These are phyloP conservation scores for Muntiacus muntjak DNA, from an alignment of 2,113 vertebrate species.

Conservation along the genomic window DNA sequence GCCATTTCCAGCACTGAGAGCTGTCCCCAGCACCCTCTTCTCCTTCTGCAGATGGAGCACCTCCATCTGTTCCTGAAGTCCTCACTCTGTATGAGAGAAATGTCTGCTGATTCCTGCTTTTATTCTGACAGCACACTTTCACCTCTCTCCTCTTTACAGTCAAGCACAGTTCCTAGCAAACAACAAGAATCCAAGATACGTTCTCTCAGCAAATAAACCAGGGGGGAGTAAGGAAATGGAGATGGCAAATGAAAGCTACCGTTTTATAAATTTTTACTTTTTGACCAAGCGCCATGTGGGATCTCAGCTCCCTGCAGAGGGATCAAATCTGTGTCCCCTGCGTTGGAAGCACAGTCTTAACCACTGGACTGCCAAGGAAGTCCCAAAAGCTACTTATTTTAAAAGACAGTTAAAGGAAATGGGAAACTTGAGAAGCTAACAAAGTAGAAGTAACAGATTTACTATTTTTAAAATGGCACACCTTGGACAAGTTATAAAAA, in stretches of 20 bases:
- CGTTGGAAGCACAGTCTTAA: neutral
- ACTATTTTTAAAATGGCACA: neutral
- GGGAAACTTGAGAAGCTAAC: neutral
- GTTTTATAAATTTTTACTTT: neutral
- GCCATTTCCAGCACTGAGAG: neutral
- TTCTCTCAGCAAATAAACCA: neutral
- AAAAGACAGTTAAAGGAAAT: neutral
- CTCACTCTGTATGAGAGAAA: rapidly evolving
- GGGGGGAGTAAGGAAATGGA: neutral
- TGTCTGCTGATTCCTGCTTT: neutral
- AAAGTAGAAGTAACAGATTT: neutral
- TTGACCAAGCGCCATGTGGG: rapidly evolving
- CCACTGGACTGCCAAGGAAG: neutral
- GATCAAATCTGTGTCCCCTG: neutral
- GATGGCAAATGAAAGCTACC: neutral
- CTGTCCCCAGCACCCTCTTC: neutral
- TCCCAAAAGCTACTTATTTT: neutral
- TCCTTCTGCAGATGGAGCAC: neutral
- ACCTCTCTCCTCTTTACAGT: neutral
- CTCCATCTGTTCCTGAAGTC: too few relatives aligned
- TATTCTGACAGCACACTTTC: neutral
- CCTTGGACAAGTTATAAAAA: neutral
- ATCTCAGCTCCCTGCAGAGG: neutral
- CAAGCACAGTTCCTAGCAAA: neutral
- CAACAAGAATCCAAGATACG: neutral